Conservation (phyloP, 2,113 vertebrate genomes). For the Gasterosteus nipponicus region DNA sequence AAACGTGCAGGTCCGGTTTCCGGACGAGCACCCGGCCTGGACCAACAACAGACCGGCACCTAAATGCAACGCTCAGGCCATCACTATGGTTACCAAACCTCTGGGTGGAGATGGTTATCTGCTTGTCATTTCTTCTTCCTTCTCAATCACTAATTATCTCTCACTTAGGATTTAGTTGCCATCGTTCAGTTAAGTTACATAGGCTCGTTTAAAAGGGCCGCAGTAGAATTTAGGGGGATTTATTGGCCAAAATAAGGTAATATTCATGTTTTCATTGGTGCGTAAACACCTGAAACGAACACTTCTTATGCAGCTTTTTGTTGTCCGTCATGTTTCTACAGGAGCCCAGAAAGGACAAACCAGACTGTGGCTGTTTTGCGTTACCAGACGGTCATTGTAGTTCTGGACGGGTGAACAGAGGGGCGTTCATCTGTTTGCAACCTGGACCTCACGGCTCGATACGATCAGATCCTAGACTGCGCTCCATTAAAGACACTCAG, state of each 20-base stretch:
- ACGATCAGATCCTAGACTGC: too few species aligned
- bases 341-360: not conserved
- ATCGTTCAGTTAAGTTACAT: not conserved
- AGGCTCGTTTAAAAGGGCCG: not conserved
- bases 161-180: not conserved
- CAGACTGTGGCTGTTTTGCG: too few species aligned
- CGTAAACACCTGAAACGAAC: too few species aligned
- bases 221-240: too few species aligned
- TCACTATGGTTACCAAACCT: not conserved
- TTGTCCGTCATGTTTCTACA: too few species aligned
- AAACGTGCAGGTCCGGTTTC: slow-evolving; percentile 33
- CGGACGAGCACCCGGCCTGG: slow-evolving; percentile 20
- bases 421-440: too few species aligned
- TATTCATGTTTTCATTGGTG: too few species aligned
- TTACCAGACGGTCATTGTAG: not conserved
- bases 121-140: not conserved
- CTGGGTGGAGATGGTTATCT: not conserved
- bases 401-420: too few species aligned
- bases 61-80: slow-evolving; percentile 6
- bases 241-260: too few species aligned
- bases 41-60: slow-evolving; percentile 42
- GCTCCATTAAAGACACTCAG: too few species aligned
- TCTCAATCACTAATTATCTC: not conserved
- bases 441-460: too few species aligned
- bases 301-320: too few species aligned